Conservation (phyloP, 1,140 invertebrate species). For the Lerema accius region DNA sequence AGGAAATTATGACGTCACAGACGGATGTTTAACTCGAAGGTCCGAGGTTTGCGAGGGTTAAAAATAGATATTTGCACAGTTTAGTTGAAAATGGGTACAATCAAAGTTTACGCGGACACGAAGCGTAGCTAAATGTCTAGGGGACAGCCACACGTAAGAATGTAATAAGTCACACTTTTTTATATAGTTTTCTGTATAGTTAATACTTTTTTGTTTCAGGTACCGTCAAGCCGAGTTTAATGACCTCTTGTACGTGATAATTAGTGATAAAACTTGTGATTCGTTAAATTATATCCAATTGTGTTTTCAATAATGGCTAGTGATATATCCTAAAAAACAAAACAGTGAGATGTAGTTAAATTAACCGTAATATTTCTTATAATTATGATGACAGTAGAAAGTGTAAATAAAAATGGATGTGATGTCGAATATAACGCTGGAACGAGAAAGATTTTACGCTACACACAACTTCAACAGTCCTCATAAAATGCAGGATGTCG, state of each 20-base stretch:
- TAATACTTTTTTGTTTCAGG: not conserved
- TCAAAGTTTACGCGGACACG: too few relatives aligned
- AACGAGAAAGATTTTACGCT: constrained; percentile 56
- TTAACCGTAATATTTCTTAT: not conserved
- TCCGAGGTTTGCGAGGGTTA: too few relatives aligned
- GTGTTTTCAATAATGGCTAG: constrained; percentile 5
- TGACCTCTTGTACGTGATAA: not conserved
- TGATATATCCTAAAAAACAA: constrained; percentile 17
- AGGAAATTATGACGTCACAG: too few relatives aligned
- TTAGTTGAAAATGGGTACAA: too few relatives aligned
- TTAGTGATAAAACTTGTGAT: not conserved
- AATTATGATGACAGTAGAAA: not conserved
- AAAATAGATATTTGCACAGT: too few relatives aligned
- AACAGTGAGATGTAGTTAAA: not conserved
- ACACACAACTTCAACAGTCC: constrained; percentile 48
- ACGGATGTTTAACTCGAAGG: too few relatives aligned
- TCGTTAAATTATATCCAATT: not conserved
- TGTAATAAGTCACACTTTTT: too few relatives aligned
- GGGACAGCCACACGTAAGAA: too few relatives aligned
- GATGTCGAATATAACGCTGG: constrained; percentile 53
- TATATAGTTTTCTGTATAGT: too few relatives aligned
- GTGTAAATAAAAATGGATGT: constrained; percentile 46
- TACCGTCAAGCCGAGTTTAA: not conserved
- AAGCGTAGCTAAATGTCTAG: too few relatives aligned
- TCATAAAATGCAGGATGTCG: constrained; percentile 47